Base-by-base conservation (phyloP, 2,113 vertebrate genomes). In the Lophura nycthemera region DNA sequence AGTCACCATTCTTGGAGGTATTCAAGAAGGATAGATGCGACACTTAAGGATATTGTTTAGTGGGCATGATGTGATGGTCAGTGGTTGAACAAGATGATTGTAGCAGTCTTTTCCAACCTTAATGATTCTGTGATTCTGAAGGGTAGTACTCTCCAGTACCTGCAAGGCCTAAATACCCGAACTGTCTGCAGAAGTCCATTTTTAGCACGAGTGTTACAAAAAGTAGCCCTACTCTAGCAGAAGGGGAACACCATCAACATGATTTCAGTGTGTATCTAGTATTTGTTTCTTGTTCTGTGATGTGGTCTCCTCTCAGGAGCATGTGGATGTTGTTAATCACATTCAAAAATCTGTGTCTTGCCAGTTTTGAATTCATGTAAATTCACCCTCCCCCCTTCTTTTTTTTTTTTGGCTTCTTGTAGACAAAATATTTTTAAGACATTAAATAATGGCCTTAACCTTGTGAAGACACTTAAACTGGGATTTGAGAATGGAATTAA, bases 241-340 rank as follows among this genome's bases (percentile, higher is more conserved):
- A 48, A 75, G 12, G 42, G 75, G 52, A 85, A 73, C 6, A 45
- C 63, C 25, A 27, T 69, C 61, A 56, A 11, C 1, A 1, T 13
- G 59, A 48, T 85, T 75, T 83, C 38, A 14, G 11, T 64, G 76
- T 83, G 13, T 60, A 42, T 43, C 36, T 20, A 50, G 43, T 32
- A 18, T 71, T 83, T 71, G 34, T 32, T 77, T 47, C 45, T 59
- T 38, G 47, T 48, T 80, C 24, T 61, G 34, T 74, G 36, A 42
- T 2, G 1, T 2, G 1, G 5, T 48, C 40, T 77, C 60, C 50
- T 88, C 56, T 21, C 38, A 83, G 72, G 1, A 61, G 45, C 22
- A 5, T 1, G 0, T 1, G 2, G 71, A 34, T 0, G 0, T 36
- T 59, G 45, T 12, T 60, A 36, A 21, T 10, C 4, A 12, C 25